Evolutionary conservation across 2,888 invertebrate species (phyloP), one percentile per base, ranked within the genome.

Genomic region (Tribolium freemani): DNA sequence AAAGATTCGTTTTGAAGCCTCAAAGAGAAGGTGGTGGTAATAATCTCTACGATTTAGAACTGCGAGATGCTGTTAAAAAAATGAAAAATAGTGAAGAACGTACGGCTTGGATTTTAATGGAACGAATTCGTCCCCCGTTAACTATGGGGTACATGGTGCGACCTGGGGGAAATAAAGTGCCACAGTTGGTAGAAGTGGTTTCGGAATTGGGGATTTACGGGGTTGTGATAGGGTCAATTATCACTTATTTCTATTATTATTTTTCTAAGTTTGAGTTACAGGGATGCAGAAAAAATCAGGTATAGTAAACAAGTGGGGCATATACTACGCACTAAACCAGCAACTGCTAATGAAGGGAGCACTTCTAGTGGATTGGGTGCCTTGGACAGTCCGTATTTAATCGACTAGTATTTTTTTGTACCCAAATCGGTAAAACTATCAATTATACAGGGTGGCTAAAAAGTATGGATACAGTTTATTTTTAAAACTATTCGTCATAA

Each of bases 1-100:
- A 94, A 64, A 90, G 93, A 75, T 99, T 91, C 88, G 98, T 99
- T 0, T 86, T 99, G 75, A 99, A 99, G 86, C 99, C 99, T 0
- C 98, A 99, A 86, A 90, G 98, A 51, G 99, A 99, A 87, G 99
- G 99, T 10, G 99, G 99, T 78, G 99, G 98, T 64, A 94, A 98
- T 87, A 98, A 98, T 84, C 86, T 96, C 56, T 98, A 97, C 86
- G 96, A 94, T 0, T 87, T 90, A 0, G 94, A 96, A 46, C 92
- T 98, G 60, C 89, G 89, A 70, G 89, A 89, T 38, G 90, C 91
- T 5, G 86, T 95, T 1, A 68, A 83, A 80, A 87, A 87, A 79
- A 92, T 93, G 87, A 89, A 90, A 69, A 87, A 92, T 81, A 89
- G 90, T 21, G 89, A 92, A 54, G 96, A 97, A 85, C 90, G 97